Percentiles rank a stretch among this genome's conserved stretches.
Conservation (phyloP, 2,113 vertebrate genomes). For the Sigmodon hispidus region DNA sequence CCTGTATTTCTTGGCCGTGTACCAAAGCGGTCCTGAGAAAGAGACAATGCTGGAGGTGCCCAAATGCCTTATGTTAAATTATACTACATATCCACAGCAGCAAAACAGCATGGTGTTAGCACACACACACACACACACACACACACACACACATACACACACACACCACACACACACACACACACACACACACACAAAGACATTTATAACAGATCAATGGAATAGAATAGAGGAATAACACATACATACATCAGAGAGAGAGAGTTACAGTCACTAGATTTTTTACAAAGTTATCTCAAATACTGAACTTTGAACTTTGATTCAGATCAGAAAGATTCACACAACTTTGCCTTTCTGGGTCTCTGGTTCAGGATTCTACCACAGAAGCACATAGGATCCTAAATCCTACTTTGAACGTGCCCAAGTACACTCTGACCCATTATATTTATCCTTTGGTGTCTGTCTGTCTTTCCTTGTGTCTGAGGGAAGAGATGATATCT, state of each 20-base stretch:
- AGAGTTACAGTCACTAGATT: neutral
- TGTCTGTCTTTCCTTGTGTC: neutral
- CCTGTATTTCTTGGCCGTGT: neutral
- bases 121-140: no score
- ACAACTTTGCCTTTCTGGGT: neutral
- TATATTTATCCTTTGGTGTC: neutral
- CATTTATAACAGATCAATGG: neutral
- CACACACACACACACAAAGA: no score
- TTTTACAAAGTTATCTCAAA: neutral
- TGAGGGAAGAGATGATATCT: neutral
- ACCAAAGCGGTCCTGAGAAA: neutral
- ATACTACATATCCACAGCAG: neutral
- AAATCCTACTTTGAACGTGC: neutral
- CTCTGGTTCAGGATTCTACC: neutral
- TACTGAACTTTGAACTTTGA: neutral
- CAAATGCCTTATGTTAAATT: neutral
- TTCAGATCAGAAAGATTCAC: neutral
- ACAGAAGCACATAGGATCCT: neutral
- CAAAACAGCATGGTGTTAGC: neutral
- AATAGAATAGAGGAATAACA: neutral
- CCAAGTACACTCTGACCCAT: neutral
- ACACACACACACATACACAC: no score
- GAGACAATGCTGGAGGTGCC: neutral
- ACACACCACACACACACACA: no score
- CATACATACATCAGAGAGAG: neutral